Evolutionary conservation across 2,113 vertebrate species (phyloP), one percentile per base, ranked within the genome.

Genomic region (Tetrax tetrax): DNA sequence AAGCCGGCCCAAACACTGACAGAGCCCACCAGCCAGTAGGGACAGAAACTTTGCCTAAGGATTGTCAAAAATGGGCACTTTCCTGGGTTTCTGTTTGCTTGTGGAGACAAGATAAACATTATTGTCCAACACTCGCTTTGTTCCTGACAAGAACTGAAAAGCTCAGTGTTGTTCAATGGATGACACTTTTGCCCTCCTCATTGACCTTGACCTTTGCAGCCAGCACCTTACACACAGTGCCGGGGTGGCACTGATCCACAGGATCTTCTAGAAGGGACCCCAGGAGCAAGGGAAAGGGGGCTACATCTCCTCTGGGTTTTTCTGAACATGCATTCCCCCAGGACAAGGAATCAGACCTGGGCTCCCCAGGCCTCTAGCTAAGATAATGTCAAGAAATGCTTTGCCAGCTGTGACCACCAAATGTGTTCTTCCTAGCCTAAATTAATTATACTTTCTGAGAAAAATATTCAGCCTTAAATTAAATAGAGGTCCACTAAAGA

Each of bases 191-290:
- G 13, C 3, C 17, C 7, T 63, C 48, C 63, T 84, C 41, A 5
- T 8, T 70, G 59, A 74, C 41, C 12, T 25, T 33, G 47, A 2
- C 5, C 29, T 82, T 83, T 63, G 37, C 18, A 66, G 21, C 16
- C 51, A 75, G 9, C 4, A 6, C 37, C 29, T 59, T 20, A 18
- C 15, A 56, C 23, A 35, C 0, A 1, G 12, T 2, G 9, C 16
- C 4, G 13, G 33, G 19, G 4, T 60, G 14, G 7, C 5, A 1
- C 33, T 43, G 29, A 57, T n/a, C 35, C 12, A 27, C 16, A 16
- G 19, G 9, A 4, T 19, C 17, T 87, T 81, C 63, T n/a, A 20
- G 23, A 60, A 77, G 19, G 45, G 38, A 5, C 9, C 3, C 10
- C 69, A 81, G 33, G 5, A 29, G 8, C 8, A 12, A 23, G 37